phyloP scores from a whole-genome alignment of 2,888 invertebrate species.

The Steinernema hermaphroditum region DNA sequence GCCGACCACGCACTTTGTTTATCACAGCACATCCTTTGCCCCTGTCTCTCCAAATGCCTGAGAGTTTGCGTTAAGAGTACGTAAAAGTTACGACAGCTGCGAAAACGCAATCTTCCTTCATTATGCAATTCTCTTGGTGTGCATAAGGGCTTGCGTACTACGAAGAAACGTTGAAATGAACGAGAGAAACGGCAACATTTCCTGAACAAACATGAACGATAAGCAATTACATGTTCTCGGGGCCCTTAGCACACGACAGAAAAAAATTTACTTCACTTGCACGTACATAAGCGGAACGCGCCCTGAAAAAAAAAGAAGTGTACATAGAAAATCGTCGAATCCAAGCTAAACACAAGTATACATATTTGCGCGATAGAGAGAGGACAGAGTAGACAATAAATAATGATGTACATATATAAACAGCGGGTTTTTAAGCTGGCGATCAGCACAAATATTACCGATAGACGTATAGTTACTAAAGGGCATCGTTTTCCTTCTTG shows the following conservation, averaged over 20 bases:
- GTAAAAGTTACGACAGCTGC: too few relatives aligned
- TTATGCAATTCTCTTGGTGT: too few relatives aligned
- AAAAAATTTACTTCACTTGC: not conserved
- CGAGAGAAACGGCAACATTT: not conserved
- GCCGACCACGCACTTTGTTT: not conserved
- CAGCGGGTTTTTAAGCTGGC: not conserved
- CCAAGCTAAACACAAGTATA: not conserved
- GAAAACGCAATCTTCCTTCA: too few relatives aligned
- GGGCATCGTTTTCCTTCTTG: slow-evolving; percentile 23
- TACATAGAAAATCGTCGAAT: not conserved
- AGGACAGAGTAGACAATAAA: not conserved
- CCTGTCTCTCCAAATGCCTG: too few relatives aligned
- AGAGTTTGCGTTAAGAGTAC: too few relatives aligned
- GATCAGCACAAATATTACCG: not conserved
- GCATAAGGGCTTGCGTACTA: too few relatives aligned
- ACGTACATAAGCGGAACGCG: slow-evolving; percentile 1
- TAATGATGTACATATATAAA: not conserved
- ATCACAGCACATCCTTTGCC: too few relatives aligned
- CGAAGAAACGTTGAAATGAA: not conserved
- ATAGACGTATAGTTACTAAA: not conserved
- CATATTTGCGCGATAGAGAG: not conserved
- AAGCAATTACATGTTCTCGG: not conserved
- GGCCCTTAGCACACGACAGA: not conserved
- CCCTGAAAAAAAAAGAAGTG: slow-evolving; percentile 1
- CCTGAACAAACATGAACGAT: slow-evolving; percentile 1